Percentiles rank a stretch among this genome's conserved stretches.
These are phyloP conservation scores for Phocoena phocoena DNA, from an alignment of 2,113 vertebrate genomes.

Conservation along the genomic window DNA sequence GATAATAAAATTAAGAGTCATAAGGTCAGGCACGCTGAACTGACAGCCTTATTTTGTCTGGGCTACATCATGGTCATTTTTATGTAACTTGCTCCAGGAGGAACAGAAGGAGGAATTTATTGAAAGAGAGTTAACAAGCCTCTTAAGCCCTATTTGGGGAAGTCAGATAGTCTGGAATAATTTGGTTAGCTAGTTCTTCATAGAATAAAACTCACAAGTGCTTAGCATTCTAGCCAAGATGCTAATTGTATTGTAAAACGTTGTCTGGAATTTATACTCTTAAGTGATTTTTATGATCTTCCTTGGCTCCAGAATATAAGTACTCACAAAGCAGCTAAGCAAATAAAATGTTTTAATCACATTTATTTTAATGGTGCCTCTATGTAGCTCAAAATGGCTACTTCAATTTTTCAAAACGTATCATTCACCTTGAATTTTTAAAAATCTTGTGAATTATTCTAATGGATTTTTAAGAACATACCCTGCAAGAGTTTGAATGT, in stretches of 20 bases:
- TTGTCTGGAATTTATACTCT: neutral
- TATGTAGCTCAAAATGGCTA: neutral
- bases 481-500: neutral
- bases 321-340: neutral
- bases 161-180: constrained; percentile 24
- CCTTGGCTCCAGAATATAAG: neutral
- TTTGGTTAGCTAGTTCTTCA: constrained; percentile 39
- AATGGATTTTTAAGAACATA: constrained; percentile 16
- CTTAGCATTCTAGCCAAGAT: neutral
- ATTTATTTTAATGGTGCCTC: constrained; percentile 1
- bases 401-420: neutral
- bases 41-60: neutral
- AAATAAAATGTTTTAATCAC: constrained; percentile 60
- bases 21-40: neutral
- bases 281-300: constrained; percentile 55
- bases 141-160: neutral
- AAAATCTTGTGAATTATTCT: neutral
- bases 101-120: neutral
- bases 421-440: neutral
- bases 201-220: constrained; percentile 5
- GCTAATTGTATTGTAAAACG: constrained; percentile 47
- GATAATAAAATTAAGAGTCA: neutral
- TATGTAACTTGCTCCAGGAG: neutral
- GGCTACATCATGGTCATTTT: neutral
- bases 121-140: constrained; percentile 18